A percentile compares a stretch with the other conserved stretches of the same genome.
These are phyloP conservation scores for Myotis pilosus DNA, from an alignment of 2,797 vertebrate genomes.

Conservation along the genomic window DNA sequence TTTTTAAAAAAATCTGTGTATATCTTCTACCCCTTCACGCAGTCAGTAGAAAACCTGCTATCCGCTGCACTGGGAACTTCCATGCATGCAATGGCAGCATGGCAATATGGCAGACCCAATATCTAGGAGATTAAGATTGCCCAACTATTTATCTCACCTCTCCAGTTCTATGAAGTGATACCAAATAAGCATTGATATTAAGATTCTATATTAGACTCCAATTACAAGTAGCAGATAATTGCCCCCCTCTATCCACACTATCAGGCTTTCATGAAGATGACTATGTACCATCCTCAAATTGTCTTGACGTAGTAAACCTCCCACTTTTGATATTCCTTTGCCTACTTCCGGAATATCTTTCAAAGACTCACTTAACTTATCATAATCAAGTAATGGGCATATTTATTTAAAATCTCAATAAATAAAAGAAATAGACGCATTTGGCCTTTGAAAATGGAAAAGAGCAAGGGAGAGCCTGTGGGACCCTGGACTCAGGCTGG, in stretches of 20 bases:
- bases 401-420: constrained; percentile 46
- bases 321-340: constrained; percentile 39
- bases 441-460: constrained; percentile 38
- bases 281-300: background rate
- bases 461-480: background rate
- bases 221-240: background rate
- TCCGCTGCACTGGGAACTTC: background rate
- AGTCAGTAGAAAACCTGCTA: background rate
- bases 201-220: background rate
- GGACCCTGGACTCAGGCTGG: background rate
- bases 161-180: background rate
- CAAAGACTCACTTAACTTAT: background rate
- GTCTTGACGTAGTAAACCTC: constrained; percentile 22
- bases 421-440: constrained; percentile 33
- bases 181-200: background rate
- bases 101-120: background rate
- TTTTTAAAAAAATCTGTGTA: background rate
- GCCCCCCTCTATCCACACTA: background rate
- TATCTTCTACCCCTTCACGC: background rate
- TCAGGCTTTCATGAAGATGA: background rate
- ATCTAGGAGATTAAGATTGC: background rate
- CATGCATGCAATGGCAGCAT: background rate
- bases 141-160: background rate
- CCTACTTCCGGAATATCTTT: background rate
- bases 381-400: background rate